Evolutionary conservation across 1,140 invertebrate species (phyloP).

Genomic region (Temnothorax curvispinosus): DNA sequence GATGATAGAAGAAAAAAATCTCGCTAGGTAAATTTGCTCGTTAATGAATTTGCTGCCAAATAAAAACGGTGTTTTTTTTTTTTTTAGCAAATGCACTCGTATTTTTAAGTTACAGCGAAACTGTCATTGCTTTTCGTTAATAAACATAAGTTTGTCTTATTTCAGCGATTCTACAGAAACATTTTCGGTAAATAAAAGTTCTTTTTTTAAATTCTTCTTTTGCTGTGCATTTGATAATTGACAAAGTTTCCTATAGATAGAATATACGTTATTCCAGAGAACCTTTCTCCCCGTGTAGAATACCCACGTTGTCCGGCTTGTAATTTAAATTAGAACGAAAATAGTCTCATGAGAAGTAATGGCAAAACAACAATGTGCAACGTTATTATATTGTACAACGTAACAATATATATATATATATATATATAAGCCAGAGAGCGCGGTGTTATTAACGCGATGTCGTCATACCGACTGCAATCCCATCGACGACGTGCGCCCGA

Average conservation of each 20-base stretch:
- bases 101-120: background rate
- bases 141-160: background rate
- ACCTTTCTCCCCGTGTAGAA: background rate
- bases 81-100: background rate
- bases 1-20: background rate
- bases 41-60: background rate
- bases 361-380: background rate
- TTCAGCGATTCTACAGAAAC: background rate
- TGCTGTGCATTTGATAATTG: background rate
- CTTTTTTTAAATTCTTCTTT: background rate
- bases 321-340: constrained; percentile 4
- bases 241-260: background rate
- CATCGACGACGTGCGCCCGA: background rate
- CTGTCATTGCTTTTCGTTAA: background rate
- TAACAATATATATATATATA: constrained; percentile 4
- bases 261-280: background rate
- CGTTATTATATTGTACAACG: background rate
- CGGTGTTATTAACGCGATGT: constrained; percentile 6
- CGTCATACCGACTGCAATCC: constrained; percentile 2
- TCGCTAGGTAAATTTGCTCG: background rate
- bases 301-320: background rate
- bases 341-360: background rate
- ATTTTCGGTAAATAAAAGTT: background rate
- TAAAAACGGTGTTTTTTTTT: background rate
- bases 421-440: background rate